Evolutionary conservation across 2,113 vertebrate species (phyloP).

Genomic region (Datnioides undecimradiatus): DNA sequence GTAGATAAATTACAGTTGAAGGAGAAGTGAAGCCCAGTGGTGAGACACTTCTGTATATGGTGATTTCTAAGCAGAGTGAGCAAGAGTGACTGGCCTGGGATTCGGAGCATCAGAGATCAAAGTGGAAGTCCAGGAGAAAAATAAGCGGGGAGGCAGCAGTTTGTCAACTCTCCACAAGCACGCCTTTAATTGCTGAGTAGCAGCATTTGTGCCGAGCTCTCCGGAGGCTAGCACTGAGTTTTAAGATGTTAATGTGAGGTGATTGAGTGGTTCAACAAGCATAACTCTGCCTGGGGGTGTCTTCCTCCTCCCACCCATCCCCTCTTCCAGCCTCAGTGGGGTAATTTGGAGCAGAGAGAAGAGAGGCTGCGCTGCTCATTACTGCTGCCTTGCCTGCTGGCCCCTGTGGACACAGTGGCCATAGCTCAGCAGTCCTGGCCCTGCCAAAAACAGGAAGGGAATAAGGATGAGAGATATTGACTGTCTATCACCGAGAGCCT

Average conservation of each 20-base stretch:
- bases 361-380: constrained; percentile 68
- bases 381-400: constrained; percentile 59
- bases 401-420: constrained; percentile 44
- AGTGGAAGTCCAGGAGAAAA: constrained; percentile 4
- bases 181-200: constrained; percentile 73
- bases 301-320: constrained; percentile 40
- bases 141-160: neutral
- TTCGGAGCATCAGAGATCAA: constrained; percentile 4
- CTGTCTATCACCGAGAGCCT: constrained; percentile 37
- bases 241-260: constrained; percentile 74
- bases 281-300: constrained; percentile 68
- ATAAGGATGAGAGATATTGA: constrained; percentile 53
- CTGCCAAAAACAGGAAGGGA: constrained; percentile 28
- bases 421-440: constrained; percentile 50
- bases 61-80: neutral
- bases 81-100: neutral
- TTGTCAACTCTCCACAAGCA: constrained; percentile 52
- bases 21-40: neutral
- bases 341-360: constrained; percentile 68
- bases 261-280: constrained; percentile 77
- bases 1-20: neutral
- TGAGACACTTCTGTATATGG: neutral
- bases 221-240: constrained; percentile 46
- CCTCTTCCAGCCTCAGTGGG: constrained; percentile 52
- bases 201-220: constrained; percentile 57